A percentile compares a stretch with the other conserved stretches of the same genome.
phyloP scores from a whole-genome alignment of 1,140 invertebrate genomes.

The Aphidius ervi region DNA sequence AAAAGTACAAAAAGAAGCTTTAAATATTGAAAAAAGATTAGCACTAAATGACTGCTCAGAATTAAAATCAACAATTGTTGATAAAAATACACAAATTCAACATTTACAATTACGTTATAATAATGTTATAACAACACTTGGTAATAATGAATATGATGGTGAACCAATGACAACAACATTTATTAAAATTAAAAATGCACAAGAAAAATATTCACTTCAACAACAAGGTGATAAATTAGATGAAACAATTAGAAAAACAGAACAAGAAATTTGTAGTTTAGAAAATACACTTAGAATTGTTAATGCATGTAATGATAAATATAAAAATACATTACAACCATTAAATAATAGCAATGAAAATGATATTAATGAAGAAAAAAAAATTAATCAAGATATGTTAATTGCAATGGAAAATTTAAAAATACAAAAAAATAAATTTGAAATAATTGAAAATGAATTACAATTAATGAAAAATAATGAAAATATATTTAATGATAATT shows the following conservation, averaged over 20 bases:
- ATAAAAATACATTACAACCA: conserved; percentile 54
- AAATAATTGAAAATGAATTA: conserved; percentile 27
- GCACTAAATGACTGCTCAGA: conserved; percentile 57
- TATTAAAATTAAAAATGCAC: conserved; percentile 66
- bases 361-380: conserved; percentile 52
- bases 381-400: conserved; percentile 54
- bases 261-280: conserved; percentile 68
- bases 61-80: conserved; percentile 54
- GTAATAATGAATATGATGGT: conserved; percentile 56
- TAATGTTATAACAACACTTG: conserved; percentile 30
- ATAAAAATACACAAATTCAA: conserved; percentile 57
- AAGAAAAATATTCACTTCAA: conserved; percentile 64
- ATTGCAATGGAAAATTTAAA: conserved; percentile 34
- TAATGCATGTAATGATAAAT: conserved; percentile 63
- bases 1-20: conserved; percentile 56
- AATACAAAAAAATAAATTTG: conserved; percentile 26
- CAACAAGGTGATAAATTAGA: conserved; percentile 69
- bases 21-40: conserved; percentile 56
- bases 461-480: conserved; percentile 15
- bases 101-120: conserved; percentile 57
- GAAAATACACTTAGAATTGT: conserved; percentile 69
- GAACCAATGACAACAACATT: conserved; percentile 60
- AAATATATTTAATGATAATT: conserved; percentile 33
- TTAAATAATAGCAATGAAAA: conserved; percentile 47
- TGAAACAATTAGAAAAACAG: conserved; percentile 61